These are phyloP conservation scores for Brachyrhaphis roseni DNA, from an alignment of 2,797 vertebrate species.

Conservation along the genomic window DNA sequence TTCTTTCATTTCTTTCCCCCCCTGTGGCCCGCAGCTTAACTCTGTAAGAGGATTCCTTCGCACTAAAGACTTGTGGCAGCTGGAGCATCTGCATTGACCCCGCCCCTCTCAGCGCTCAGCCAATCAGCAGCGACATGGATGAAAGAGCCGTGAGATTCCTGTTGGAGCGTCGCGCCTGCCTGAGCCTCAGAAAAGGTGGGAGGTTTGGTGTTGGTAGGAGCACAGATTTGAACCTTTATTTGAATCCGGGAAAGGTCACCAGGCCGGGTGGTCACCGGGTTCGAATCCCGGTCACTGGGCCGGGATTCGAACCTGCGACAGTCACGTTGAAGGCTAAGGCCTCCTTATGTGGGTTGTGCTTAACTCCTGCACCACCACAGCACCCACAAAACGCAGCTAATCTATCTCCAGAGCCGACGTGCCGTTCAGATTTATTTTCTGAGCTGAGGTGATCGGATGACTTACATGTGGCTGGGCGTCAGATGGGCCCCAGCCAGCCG, in stretches of 20 bases:
- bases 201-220: slow-evolving; percentile 24
- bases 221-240: too few relatives aligned
- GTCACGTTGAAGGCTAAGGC: too few relatives aligned
- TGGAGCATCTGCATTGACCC: slow-evolving; percentile 68
- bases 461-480: slow-evolving; percentile 49
- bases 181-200: slow-evolving; percentile 79
- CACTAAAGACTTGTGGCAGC: slow-evolving; percentile 15
- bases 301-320: too few relatives aligned
- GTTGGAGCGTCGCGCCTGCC: slow-evolving; percentile 73
- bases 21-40: background rate
- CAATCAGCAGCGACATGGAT: slow-evolving; percentile 68
- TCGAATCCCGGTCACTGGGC: too few relatives aligned
- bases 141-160: slow-evolving; percentile 67
- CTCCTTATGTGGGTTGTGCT: too few relatives aligned
- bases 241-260: too few relatives aligned
- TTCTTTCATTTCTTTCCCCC: slow-evolving; percentile 6
- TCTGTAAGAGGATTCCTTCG: slow-evolving; percentile 12
- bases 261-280: too few relatives aligned
- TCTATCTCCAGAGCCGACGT: background rate
- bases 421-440: slow-evolving; percentile 55
- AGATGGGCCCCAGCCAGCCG: slow-evolving; percentile 43
- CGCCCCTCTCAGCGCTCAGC: slow-evolving; percentile 63
- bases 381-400: background rate
- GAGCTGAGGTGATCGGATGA: slow-evolving; percentile 41
- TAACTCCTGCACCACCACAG: too few relatives aligned